These are phyloP conservation scores for Pitangus sulphuratus DNA, from an alignment of 2,797 vertebrate species.

Conservation along the genomic window DNA sequence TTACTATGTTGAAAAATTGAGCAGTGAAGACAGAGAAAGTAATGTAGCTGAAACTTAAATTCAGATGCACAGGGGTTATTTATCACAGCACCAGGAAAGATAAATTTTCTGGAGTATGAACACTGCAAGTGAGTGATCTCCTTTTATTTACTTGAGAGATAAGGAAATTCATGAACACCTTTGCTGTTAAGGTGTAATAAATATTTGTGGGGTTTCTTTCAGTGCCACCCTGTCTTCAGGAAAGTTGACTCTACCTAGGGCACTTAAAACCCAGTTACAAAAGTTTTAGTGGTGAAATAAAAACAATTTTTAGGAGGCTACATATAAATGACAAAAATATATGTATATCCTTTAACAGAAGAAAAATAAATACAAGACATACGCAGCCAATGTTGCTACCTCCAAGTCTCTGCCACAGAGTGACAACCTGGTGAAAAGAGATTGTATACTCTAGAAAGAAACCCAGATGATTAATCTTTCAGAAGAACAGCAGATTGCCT, in stretches of 20 bases:
- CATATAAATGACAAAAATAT: background rate
- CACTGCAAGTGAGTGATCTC: background rate
- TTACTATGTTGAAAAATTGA: background rate
- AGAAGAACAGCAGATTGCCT: background rate
- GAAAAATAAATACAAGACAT: background rate
- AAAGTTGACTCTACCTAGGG: background rate
- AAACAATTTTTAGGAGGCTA: background rate
- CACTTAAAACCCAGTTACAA: background rate
- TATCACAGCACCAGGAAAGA: background rate
- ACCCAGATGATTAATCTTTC: background rate
- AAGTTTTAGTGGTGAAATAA: background rate
- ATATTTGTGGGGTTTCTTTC: background rate
- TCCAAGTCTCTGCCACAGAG: background rate
- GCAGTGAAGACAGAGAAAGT: background rate
- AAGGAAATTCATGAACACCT: background rate
- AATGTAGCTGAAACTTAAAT: background rate
- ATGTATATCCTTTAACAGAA: background rate
- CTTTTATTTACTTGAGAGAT: background rate
- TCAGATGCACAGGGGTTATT: background rate
- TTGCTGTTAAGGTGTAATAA: background rate
- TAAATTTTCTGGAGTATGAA: background rate
- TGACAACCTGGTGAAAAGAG: background rate
- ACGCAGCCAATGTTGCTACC: background rate
- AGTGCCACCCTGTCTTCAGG: background rate
- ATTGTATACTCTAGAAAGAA: background rate